These are phyloP conservation scores for Melieria omissa DNA, from an alignment of 2,888 invertebrate genomes.

Conservation along the genomic window DNA sequence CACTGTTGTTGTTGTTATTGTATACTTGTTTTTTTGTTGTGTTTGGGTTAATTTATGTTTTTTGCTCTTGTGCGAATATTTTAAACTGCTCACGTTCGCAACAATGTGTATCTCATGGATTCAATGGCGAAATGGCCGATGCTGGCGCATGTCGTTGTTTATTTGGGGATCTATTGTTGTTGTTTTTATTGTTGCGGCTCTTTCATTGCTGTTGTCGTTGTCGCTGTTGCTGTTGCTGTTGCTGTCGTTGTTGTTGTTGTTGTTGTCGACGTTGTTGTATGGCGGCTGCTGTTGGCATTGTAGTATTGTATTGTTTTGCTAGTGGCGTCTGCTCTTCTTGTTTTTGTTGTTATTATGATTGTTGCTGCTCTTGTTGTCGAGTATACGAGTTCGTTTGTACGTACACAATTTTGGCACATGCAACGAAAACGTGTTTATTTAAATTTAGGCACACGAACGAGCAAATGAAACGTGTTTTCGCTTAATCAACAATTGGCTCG, in stretches of 20 bases:
- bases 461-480: slow-evolving; percentile 24
- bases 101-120: neutral
- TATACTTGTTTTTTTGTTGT: neutral
- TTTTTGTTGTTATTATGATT: neutral
- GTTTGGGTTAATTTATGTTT: neutral
- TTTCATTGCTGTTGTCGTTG: neutral
- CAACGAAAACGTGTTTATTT: slow-evolving; percentile 49
- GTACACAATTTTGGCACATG: slow-evolving; percentile 46
- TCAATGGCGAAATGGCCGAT: slow-evolving; percentile 13
- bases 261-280: no score
- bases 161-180: neutral
- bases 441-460: slow-evolving; percentile 36
- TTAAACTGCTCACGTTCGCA: slow-evolving; percentile 6
- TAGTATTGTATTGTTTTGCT: no score
- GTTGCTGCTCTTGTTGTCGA: neutral
- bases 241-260: no score
- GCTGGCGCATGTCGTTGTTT: neutral
- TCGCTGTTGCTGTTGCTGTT: neutral
- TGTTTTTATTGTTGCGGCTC: neutral
- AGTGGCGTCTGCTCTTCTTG: neutral
- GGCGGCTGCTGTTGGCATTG: no score
- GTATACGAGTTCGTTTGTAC: neutral
- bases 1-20: neutral
- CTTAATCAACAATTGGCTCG: neutral
- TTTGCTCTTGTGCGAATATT: slow-evolving; percentile 9